These are phyloP conservation scores for Argyrosomus regius DNA, from an alignment of 2,797 vertebrate species.

Conservation along the genomic window DNA sequence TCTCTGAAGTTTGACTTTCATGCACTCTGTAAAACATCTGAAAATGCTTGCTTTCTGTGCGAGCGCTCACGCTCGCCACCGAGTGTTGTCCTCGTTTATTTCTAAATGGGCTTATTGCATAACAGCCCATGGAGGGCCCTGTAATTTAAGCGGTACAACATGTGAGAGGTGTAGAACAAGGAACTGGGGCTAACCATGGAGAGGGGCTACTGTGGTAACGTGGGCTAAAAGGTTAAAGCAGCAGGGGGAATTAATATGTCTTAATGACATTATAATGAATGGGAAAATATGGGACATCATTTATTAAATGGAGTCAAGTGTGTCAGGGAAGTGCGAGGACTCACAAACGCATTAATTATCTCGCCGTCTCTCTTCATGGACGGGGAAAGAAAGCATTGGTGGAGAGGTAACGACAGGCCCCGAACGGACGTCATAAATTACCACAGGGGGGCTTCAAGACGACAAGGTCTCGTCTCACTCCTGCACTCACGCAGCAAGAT, in stretches of 20 bases:
- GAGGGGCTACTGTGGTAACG: constrained; percentile 71
- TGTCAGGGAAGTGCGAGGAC: constrained; percentile 83
- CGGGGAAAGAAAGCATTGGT: constrained; percentile 62
- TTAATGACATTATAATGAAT: constrained; percentile 90
- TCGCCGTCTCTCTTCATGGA: constrained; percentile 72
- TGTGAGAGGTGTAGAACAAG: constrained; percentile 75
- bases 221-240: constrained; percentile 85
- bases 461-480: constrained; percentile 74
- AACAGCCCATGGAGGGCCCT: constrained; percentile 66
- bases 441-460: constrained; percentile 72
- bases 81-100: constrained; percentile 75
- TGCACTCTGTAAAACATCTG: constrained; percentile 57
- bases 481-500: constrained; percentile 67
- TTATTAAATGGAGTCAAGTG: constrained; percentile 88
- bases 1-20: constrained; percentile 78
- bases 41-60: constrained; percentile 44
- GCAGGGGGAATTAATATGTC: constrained; percentile 86
- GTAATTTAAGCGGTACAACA: constrained; percentile 74
- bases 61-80: constrained; percentile 21
- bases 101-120: constrained; percentile 74
- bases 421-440: constrained; percentile 81
- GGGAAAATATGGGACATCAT: constrained; percentile 86
- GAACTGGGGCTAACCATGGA: constrained; percentile 63
- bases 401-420: constrained; percentile 79
- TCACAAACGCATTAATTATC: constrained; percentile 86